Base-by-base conservation (phyloP, 2,888 invertebrate species). In the Blastobasis lacticolella region DNA sequence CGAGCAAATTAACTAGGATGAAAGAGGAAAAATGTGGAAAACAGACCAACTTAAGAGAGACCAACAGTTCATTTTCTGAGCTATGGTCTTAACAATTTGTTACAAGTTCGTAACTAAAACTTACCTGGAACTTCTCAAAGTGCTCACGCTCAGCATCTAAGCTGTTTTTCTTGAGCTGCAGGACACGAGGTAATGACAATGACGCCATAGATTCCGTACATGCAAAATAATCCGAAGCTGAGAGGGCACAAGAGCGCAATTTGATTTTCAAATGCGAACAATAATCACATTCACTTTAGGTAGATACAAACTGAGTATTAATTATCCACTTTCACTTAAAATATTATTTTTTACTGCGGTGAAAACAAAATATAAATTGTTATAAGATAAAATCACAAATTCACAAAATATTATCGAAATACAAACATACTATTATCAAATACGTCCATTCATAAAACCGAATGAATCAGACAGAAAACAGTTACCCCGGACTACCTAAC, bases 51-150 rank as follows among this genome's bases (percentile, higher is more conserved):
- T 23, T 23, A 23, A 23, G 23, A 23, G 23, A 23, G 23, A 23
- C 23, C 23, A 23, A 23, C 23, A 3, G 23, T n/a, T n/a, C 23
- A 23, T 23, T 23, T 23, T n/a, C n/a, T n/a, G n/a, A n/a, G 1
- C 23, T 23, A 23, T 23, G 23, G 23, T 23, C 23, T 23, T 23
- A 23, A 23, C 23, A 23, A 23, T 23, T 23, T 23, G 23, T 23
- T 23, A 23, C 23, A 23, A 23, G 23, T 23, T 23, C 23, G 3
- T n/a, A 45, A 9, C 38, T 38, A 10, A 10, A 45, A 64, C 79
- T 71, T 83, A 94, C 95, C 92, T 94, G 94, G 71, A 92, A 92
- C 80, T 94, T 95, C 81, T 95, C 95, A 75, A 95, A 95, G 67
- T 93, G 93, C 78, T 95, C 95, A 51, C 94, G 90, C 78, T 95